Conservation (phyloP, 1,140 invertebrate genomes). For the Tetragonula clypearis region DNA sequence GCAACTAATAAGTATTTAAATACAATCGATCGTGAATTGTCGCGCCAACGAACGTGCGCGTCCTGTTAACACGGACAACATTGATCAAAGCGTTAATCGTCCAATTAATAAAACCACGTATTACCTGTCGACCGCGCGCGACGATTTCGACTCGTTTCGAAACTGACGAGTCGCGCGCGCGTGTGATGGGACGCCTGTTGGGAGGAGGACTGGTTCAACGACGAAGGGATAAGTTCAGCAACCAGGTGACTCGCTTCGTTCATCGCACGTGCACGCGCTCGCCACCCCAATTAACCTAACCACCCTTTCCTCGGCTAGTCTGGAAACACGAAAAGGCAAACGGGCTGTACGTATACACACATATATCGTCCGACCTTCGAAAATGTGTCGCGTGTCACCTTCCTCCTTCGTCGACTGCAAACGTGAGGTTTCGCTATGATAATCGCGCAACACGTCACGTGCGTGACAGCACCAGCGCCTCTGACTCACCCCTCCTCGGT, state of each 20-base stretch:
- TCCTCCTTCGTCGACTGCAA: slow-evolving; percentile 29
- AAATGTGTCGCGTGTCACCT: slow-evolving; percentile 59
- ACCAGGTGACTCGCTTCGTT: background rate
- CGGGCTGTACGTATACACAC: too few relatives aligned
- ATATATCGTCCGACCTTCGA: slow-evolving; percentile 35
- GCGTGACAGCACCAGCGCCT: slow-evolving; percentile 57
- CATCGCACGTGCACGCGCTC: background rate
- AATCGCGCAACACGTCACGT: slow-evolving; percentile 59
- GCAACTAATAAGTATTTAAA: background rate
- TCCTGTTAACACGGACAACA: background rate
- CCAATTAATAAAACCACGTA: slow-evolving; percentile 14
- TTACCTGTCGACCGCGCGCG: background rate
- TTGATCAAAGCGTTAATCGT: background rate
- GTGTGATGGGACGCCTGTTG: background rate
- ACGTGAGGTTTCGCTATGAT: slow-evolving; percentile 60
- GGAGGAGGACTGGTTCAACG: background rate
- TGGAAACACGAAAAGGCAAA: background rate
- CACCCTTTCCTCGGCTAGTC: background rate
- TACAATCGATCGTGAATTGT: too few relatives aligned
- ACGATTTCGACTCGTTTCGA: background rate
- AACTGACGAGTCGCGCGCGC: too few relatives aligned
- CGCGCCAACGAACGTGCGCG: too few relatives aligned
- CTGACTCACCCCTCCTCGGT: slow-evolving; percentile 54
- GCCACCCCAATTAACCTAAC: background rate
- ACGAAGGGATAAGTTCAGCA: background rate